Evolutionary conservation across 2,888 invertebrate species (phyloP).

Genomic region (Ptilodon capucinus): DNA sequence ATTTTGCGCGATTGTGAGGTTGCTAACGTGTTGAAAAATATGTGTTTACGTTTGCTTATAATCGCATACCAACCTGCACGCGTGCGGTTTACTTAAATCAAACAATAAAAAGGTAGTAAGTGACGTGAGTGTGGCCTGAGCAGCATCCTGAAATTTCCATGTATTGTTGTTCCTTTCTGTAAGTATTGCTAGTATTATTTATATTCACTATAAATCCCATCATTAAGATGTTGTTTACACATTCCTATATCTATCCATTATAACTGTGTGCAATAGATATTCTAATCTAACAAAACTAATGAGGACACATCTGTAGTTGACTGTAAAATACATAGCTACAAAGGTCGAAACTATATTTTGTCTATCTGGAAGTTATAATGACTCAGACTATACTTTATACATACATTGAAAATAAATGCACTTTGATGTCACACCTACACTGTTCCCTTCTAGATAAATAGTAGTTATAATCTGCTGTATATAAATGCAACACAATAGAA

Average conservation of each 20-base stretch:
- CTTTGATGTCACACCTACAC: too few species aligned
- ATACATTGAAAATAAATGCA: too few species aligned
- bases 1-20: constrained; percentile 29
- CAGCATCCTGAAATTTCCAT: constrained; percentile 62
- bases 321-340: too few species aligned
- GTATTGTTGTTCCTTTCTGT: constrained; percentile 83
- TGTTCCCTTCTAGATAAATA: too few species aligned
- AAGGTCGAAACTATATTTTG: too few species aligned
- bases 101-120: constrained; percentile 24
- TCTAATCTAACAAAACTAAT: too few species aligned
- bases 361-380: too few species aligned
- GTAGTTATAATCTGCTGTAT: too few species aligned
- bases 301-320: too few species aligned
- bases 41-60: constrained; percentile 55
- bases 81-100: constrained; percentile 45
- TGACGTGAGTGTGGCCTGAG: constrained; percentile 42
- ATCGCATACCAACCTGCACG: constrained; percentile 37
- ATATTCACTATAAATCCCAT: constrained; percentile 4
- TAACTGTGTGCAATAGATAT: neutral
- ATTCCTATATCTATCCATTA: neutral
- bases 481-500: too few species aligned
- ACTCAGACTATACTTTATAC: too few species aligned
- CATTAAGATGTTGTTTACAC: neutral
- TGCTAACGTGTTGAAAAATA: constrained; percentile 46
- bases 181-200: constrained; percentile 50